Percentiles rank a stretch among this genome's conserved stretches.
phyloP scores from a whole-genome alignment of 2,888 invertebrate species.

The Pteria penguin region DNA sequence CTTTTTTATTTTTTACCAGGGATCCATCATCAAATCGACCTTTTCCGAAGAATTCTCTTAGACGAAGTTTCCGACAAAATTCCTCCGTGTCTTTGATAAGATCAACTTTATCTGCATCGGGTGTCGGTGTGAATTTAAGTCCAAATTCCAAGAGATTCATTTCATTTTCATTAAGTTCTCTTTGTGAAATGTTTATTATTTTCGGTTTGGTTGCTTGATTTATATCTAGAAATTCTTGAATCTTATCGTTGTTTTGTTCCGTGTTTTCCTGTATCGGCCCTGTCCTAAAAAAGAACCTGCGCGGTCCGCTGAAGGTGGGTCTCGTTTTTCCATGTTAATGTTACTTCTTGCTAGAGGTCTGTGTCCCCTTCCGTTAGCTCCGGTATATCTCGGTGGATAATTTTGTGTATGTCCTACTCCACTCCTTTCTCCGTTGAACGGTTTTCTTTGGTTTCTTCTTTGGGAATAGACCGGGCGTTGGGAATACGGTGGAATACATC shows the following conservation, averaged over 20 bases:
- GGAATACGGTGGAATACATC: neutral
- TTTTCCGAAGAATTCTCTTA: slow-evolving; percentile 2
- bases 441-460: neutral
- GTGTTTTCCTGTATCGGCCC: neutral
- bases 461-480: neutral
- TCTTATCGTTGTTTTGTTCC: neutral
- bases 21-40: neutral
- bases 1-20: neutral
- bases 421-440: neutral
- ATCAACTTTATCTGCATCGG: slow-evolving; percentile 1
- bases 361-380: neutral
- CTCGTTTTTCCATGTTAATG: neutral
- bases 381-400: neutral
- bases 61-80: slow-evolving; percentile 8
- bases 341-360: neutral
- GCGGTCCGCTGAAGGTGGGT: neutral
- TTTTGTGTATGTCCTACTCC: neutral
- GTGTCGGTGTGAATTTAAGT: slow-evolving; percentile 14
- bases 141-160: no score
- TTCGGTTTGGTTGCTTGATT: neutral
- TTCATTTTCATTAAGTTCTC: neutral
- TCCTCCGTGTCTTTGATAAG: slow-evolving; percentile 11
- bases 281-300: neutral
- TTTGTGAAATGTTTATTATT: slow-evolving; percentile 7
- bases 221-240: slow-evolving; percentile 1